Base-by-base conservation (phyloP, 2,113 vertebrate species). In the Tenebrosternarchus preto region DNA sequence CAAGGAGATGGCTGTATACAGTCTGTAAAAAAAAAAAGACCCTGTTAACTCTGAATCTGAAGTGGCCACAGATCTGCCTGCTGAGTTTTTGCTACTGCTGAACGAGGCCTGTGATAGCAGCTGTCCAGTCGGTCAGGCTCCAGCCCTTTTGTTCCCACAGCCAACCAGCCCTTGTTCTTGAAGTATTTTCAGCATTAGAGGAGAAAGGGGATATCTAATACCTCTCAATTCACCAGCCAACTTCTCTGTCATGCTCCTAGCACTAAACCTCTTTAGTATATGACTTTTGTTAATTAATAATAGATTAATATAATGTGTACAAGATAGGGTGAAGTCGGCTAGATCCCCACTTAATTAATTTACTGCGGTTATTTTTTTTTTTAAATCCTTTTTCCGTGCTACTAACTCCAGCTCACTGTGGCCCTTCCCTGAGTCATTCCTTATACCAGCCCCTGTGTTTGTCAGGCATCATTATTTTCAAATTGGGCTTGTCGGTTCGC, bases 271-370 rank as follows among this genome's bases (percentile, higher is more conserved):
- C 36, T 29, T 46, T 84, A 84, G 82, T 83, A 84, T 88, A 88
- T 85, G 83, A 88, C 85, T 85, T 87, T 73, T 85, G 82, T 85
- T 91, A 88, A 91, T 90, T 89, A 89, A 90, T 85, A 66, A 88
- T 88, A 86, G 86, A 86, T 83, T 75, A 82, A 88, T 86, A 50
- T 87, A 90, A 88, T 86, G 87, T 87, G 85, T 87, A 85, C 87
- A 83, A 50, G 85, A 83, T 83, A 68, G 85, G 77, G 81, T 83
- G 76, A 86, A 87, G 85, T 85, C 86, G 88, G 89, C 85, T 71
- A 84, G 75, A 87, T 87, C 80, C 61, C 81, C 86, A 85, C 82
- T 88, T 90, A 90, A 89, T 90, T 83, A 91, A 92, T 91, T 89
- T 88, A 86, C 81, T 85, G 88, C 84, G 43, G 43, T 82, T 86